Base-by-base conservation (phyloP, 2,888 invertebrate genomes). In the Tenthredo distinguenda region DNA sequence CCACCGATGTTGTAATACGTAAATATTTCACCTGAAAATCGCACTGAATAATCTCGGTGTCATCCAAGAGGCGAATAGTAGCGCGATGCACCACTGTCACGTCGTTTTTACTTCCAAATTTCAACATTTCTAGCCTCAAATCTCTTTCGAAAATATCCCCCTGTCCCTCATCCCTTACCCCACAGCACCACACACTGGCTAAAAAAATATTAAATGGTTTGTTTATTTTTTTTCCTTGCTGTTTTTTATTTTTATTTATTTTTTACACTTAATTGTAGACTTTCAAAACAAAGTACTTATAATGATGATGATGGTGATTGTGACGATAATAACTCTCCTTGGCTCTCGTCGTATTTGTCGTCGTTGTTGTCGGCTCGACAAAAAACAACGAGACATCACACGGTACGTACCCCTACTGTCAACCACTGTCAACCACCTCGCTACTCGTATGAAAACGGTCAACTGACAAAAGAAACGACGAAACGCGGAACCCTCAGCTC, bases 41-140 rank as follows among this genome's bases (percentile, higher is more conserved):
- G 94, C 97, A 98, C 95, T 98, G 97, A 92, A 98, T 95, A 92
- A 98, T 97, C 95, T 98, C 98, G 89, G 97, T 96, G 94, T 98
- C 98, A 94, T 98, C 98, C 91, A 98, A 95, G 88, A 98, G 95
- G 91, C 98, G 96, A 91, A 98, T 97, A 90, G 98, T 98, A 92
- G 93, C 93, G 91, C 93, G 93, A 90, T 93, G 91, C 91, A 92
- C 92, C 93, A 93, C 93, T 90, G 93, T 94, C 90, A 94, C 94
- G 93, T 94, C 94, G 93, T 93, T 94, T 90, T 93, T 92, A 91
- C 93, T 94, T 92, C 95, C 95, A 93, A 94, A 94, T 93, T 93
- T 94, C 92, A 93, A 92, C 93, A 94, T 94, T 93, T 93, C 90
- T 94, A 93, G 90, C 93, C 93, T 92, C 91, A 93, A 90, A 90